Evolutionary conservation across 2,888 invertebrate genomes (phyloP).

Genomic region (Thymelicus sylvestris): DNA sequence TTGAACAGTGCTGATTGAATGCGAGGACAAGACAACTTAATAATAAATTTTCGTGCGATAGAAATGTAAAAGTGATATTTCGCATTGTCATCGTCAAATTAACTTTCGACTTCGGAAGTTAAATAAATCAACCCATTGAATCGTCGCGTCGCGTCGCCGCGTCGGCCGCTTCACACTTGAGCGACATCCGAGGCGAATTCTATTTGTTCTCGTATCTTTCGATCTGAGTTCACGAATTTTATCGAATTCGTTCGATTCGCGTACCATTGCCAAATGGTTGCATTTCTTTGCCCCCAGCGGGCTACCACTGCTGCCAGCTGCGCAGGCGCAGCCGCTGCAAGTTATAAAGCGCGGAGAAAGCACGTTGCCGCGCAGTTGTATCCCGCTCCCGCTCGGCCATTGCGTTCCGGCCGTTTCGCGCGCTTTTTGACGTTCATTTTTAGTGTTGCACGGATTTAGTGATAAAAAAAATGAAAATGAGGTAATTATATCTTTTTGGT

Average conservation of each 20-base stretch:
- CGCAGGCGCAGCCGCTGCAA: conserved; percentile 49
- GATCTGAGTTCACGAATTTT: conserved; percentile 42
- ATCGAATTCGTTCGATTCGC: conserved; percentile 66
- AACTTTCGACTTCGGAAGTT: conserved; percentile 45
- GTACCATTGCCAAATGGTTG: conserved; percentile 71
- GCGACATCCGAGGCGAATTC: conserved; percentile 42
- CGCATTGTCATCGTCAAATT: conserved; percentile 41
- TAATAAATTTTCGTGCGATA: not conserved
- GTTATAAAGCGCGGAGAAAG: conserved; percentile 82
- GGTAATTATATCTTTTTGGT: conserved; percentile 60
- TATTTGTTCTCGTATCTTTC: conserved; percentile 31
- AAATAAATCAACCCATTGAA: conserved; percentile 39
- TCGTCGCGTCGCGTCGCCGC: not conserved
- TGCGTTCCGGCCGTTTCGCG: conserved; percentile 61
- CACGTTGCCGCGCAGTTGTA: conserved; percentile 62
- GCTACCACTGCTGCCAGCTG: conserved; percentile 36
- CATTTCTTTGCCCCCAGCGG: conserved; percentile 70
- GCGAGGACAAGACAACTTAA: conserved; percentile 3
- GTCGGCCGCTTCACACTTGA: conserved; percentile 42
- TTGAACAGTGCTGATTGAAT: not conserved
- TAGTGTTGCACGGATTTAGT: conserved; percentile 58
- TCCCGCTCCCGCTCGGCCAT: conserved; percentile 38
- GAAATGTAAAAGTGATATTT: conserved; percentile 33
- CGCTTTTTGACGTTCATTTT: conserved; percentile 62
- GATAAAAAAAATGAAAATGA: conserved; percentile 61